Percentiles rank a stretch among this genome's conserved stretches.
Conservation (phyloP, 2,113 vertebrate genomes). For the Salvelinus alpinus region DNA sequence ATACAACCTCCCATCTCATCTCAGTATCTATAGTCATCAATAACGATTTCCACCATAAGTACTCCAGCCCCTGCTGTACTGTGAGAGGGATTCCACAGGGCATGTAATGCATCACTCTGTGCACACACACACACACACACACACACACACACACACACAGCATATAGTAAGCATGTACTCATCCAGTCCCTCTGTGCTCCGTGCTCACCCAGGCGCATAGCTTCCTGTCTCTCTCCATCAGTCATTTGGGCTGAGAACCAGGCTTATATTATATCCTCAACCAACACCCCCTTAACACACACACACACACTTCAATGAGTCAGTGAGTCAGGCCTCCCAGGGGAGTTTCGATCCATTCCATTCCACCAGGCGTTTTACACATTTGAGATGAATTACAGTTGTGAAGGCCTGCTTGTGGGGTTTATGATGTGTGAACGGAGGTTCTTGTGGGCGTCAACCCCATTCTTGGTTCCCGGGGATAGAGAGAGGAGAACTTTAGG, state of each 20-base stretch:
- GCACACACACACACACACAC: too few species aligned
- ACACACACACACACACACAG: too few species aligned
- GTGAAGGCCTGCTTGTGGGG: background rate
- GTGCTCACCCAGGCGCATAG: conserved; percentile 30
- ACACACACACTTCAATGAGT: background rate
- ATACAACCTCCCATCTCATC: too few species aligned
- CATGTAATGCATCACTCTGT: background rate
- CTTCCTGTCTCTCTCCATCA: conserved; percentile 45
- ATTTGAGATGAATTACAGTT: background rate
- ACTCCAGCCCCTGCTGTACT: conserved; percentile 5
- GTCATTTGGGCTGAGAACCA: conserved; percentile 34
- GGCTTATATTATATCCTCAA: conserved; percentile 21
- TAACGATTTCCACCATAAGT: background rate
- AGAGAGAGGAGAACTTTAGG: too few species aligned
- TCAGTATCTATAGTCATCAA: background rate
- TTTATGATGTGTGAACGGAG: too few species aligned
- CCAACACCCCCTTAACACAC: background rate
- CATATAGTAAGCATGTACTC: too few species aligned
- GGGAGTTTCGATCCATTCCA: too few species aligned
- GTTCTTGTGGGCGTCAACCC: too few species aligned
- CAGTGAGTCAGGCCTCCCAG: background rate
- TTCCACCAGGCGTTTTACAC: background rate
- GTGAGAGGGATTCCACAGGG: conserved; percentile 24
- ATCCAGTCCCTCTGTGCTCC: conserved; percentile 35
- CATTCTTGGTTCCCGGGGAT: too few species aligned